Evolutionary conservation across 2,888 invertebrate genomes (phyloP), one percentile per base, ranked within the genome.

Genomic region (Alloscopus bannaensis): DNA sequence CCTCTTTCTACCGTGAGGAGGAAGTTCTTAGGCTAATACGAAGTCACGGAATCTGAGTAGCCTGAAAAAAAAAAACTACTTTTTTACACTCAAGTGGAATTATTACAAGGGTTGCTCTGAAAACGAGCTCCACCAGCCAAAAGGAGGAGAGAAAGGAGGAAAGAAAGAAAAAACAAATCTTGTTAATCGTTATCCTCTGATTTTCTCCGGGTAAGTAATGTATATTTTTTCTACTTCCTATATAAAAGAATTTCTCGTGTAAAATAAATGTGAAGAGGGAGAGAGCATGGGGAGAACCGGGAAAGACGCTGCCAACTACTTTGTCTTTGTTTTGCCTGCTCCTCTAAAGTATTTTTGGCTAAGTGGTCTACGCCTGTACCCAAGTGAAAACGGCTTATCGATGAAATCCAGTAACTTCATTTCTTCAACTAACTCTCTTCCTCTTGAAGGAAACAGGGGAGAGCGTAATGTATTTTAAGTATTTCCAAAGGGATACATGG

Each of bases 121-220:
- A 45, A 45, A 13, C 8, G 40, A 40, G 16, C 40, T 8, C 16
- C 8, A 40, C 40, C 40, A 40, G 16, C 16, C 40, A 8, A 13
- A 45, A 45, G 8, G 52, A 52, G 52, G 4, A 36, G 36, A 36
- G 36, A 24, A n/a, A 57, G 57, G 16, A 20, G 20, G 11, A 55
- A 3, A 26, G 6, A 6, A 55, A 55, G 16, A 13, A 11, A 22
- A n/a, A 22, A 22, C 20, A 57, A 57, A 31, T 31, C 29, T 57
- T 57, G 29, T 57, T 57, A 57, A 57, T 57, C 57, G 26, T 57
- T 57, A 57, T 20, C 57, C 57, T 57, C 57, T 52, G 52, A 52
- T 52, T 52, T 52, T 52, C 6, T 24, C 24, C 52, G 6, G 52
- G 52, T 52, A 52, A 52, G 52, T 52, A 24, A 52, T 22, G 24